phyloP scores from a whole-genome alignment of 2,113 vertebrate genomes.

The human (Homo sapiens) region DNA sequence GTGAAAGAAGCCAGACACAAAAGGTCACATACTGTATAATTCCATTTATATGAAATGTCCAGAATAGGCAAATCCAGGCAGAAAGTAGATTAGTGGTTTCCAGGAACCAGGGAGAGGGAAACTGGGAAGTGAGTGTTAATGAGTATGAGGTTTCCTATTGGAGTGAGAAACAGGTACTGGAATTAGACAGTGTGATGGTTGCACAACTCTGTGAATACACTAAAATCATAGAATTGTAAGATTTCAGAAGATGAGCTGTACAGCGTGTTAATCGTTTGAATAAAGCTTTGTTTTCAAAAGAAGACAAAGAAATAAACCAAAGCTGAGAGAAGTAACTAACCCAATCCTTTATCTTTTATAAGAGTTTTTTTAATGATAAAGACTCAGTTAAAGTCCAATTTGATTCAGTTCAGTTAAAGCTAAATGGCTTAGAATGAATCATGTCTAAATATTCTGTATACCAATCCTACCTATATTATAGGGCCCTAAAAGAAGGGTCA shows the following conservation, averaged over 20 bases:
- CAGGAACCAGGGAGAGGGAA: not conserved
- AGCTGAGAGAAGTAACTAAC: not conserved
- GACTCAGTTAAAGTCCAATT: not conserved
- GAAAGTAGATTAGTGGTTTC: not conserved
- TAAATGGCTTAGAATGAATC: not conserved
- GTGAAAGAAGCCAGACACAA: not conserved
- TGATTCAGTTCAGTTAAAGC: not conserved
- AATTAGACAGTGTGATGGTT: not conserved
- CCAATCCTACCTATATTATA: not conserved
- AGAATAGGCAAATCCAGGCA: not conserved
- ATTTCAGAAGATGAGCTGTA: not conserved
- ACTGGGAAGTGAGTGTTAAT: not conserved
- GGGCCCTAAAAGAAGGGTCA: not conserved
- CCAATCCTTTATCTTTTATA: not conserved
- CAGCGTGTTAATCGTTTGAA: not conserved
- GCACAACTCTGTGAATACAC: not conserved
- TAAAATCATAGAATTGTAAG: not conserved
- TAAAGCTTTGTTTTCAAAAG: not conserved
- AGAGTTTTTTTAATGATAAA: not conserved
- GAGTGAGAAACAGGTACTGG: not conserved
- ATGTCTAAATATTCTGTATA: not conserved
- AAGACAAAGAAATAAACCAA: not conserved
- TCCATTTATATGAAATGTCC: not conserved
- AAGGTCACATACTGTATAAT: not conserved
- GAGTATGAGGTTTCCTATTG: not conserved